These are phyloP conservation scores for Catocala nupta DNA, from an alignment of 2,888 invertebrate species.

Conservation along the genomic window DNA sequence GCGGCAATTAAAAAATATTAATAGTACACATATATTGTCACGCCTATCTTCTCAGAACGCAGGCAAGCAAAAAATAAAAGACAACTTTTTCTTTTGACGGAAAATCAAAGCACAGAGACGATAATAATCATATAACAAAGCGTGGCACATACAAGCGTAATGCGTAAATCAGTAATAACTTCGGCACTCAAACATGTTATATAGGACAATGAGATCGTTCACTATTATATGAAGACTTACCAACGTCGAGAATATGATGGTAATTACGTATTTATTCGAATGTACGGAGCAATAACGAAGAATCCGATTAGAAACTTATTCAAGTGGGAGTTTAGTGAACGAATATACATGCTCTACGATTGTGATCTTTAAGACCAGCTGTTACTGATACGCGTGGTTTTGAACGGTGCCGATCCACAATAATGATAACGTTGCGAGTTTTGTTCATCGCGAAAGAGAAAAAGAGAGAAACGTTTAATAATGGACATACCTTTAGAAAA, in stretches of 20 bases:
- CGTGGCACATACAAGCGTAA: slow-evolving; percentile 4
- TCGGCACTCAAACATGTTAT: slow-evolving; percentile 3
- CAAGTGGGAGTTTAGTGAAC: slow-evolving; percentile 11
- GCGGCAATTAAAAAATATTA: too few species aligned
- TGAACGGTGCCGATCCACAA: slow-evolving; percentile 7
- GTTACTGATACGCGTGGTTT: slow-evolving; percentile 6
- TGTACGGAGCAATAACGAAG: slow-evolving; percentile 6
- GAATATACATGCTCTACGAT: slow-evolving; percentile 11
- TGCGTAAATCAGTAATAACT: slow-evolving; percentile 8
- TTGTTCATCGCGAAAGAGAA: slow-evolving; percentile 29
- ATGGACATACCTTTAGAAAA: background rate
- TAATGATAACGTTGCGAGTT: slow-evolving; percentile 31
- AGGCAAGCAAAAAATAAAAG: background rate
- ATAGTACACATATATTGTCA: too few species aligned
- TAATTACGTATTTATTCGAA: slow-evolving; percentile 19
- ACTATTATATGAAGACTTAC: slow-evolving; percentile 10
- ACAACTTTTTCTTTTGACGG: background rate
- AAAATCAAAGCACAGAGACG: slow-evolving; percentile 11
- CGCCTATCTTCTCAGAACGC: too few species aligned
- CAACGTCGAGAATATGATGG: slow-evolving; percentile 5
- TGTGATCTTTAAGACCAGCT: slow-evolving; percentile 11
- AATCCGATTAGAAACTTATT: slow-evolving; percentile 4
- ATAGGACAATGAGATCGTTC: slow-evolving; percentile 5
- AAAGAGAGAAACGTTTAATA: slow-evolving; percentile 6
- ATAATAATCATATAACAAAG: slow-evolving; percentile 14